Evolutionary conservation across 2,888 invertebrate genomes (phyloP).

Genomic region (Antitype chi): DNA sequence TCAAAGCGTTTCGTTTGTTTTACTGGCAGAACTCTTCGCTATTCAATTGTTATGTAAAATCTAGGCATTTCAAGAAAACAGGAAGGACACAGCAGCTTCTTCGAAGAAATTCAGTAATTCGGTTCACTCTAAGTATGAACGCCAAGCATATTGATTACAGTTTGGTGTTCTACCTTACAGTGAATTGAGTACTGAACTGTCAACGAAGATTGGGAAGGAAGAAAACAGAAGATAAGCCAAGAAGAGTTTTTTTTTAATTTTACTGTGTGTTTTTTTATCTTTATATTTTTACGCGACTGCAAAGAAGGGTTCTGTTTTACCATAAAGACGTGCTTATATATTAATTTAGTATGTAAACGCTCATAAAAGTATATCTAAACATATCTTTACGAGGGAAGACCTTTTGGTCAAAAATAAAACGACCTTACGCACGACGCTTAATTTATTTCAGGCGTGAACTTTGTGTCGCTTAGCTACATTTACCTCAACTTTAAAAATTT

Average conservation of each 20-base stretch:
- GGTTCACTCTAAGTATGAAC: slow-evolving; percentile 98
- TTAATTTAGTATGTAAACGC: slow-evolving; percentile 9
- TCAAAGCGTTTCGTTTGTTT: slow-evolving; percentile 20
- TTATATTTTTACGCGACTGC: background rate
- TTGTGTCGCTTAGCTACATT: slow-evolving; percentile 21
- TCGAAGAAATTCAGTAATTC: slow-evolving; percentile 70
- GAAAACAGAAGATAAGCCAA: slow-evolving; percentile 17
- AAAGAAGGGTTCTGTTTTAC: slow-evolving; percentile 16
- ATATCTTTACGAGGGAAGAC: slow-evolving; percentile 19
- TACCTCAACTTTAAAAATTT: slow-evolving; percentile 35
- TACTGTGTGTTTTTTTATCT: background rate
- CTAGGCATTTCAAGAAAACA: slow-evolving; percentile 27
- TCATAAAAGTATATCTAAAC: slow-evolving; percentile 5
- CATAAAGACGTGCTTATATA: slow-evolving; percentile 15
- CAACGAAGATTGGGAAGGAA: slow-evolving; percentile 48
- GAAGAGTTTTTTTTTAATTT: background rate
- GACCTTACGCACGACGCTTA: slow-evolving; percentile 11
- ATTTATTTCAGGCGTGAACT: slow-evolving; percentile 37
- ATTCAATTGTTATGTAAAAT: slow-evolving; percentile 30
- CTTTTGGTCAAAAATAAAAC: slow-evolving; percentile 23
- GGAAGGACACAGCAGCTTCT: slow-evolving; percentile 1
- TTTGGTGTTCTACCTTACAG: slow-evolving; percentile 99
- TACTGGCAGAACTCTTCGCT: slow-evolving; percentile 8
- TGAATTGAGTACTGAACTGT: slow-evolving; percentile 92
- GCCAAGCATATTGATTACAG: slow-evolving; percentile 95